Conservation (phyloP, 2,797 vertebrate species). For the Vireo griseus region DNA sequence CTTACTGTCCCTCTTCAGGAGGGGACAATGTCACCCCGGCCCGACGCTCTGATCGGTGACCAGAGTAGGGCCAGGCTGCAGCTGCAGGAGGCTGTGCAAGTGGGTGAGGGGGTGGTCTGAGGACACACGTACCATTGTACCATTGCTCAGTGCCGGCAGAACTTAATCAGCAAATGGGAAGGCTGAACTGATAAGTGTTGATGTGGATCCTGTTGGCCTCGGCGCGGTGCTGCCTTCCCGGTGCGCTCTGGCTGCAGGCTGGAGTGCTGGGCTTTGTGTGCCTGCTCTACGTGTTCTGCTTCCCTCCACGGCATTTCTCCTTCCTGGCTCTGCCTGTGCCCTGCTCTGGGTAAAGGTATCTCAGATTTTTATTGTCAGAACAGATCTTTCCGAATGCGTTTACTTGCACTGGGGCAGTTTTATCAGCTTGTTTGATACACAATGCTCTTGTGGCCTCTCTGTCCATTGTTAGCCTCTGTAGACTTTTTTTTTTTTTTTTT, state of each 20-base stretch:
- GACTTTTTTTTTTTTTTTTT: not conserved
- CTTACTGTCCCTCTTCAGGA: conserved; percentile 63
- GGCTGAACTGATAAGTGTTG: not conserved
- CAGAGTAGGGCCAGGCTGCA: not conserved
- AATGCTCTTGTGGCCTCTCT: not conserved
- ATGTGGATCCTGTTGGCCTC: not conserved
- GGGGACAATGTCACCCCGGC: conserved; percentile 67
- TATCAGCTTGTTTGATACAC: not conserved
- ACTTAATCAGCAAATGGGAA: not conserved
- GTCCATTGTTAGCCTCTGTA: not conserved
- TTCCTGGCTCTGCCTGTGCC: not conserved
- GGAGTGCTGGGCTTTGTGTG: not conserved
- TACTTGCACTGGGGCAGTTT: not conserved
- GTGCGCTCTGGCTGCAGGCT: rapidly evolving
- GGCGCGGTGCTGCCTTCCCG: not conserved
- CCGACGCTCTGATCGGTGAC: conserved; percentile 23
- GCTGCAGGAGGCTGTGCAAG: not conserved
- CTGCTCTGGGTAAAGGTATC: not conserved
- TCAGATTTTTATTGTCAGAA: not conserved
- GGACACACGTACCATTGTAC: not conserved
- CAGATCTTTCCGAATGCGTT: not conserved
- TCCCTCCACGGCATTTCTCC: not conserved
- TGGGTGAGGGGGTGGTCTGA: not conserved
- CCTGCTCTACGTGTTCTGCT: not conserved
- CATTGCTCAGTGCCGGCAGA: not conserved